Percentiles rank a stretch among this genome's conserved stretches.
Evolutionary conservation across 2,797 vertebrate genomes (phyloP).

Genomic region (Periophthalmus magnuspinnatus): DNA sequence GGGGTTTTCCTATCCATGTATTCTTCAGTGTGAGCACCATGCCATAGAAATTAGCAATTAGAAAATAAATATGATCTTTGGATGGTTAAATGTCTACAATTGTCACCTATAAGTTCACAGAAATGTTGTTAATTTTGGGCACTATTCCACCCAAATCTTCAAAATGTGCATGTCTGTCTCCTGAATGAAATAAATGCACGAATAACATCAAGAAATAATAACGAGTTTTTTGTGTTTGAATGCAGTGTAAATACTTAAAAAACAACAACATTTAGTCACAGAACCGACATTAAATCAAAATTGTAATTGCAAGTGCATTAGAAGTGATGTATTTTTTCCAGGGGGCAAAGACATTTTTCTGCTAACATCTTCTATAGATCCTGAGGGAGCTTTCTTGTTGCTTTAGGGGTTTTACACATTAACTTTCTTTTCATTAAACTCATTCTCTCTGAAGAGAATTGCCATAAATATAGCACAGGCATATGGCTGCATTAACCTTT

Average conservation of each 20-base stretch:
- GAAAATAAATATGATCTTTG: background rate
- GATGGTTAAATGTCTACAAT: no score
- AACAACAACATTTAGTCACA: background rate
- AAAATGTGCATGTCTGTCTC: background rate
- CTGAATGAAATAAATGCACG: background rate
- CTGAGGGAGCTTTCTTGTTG: slow-evolving; percentile 40
- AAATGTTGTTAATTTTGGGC: no score
- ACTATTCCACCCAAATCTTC: no score
- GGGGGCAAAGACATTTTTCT: slow-evolving; percentile 17
- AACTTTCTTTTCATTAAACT: slow-evolving; percentile 46
- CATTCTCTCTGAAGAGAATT: slow-evolving; percentile 31
- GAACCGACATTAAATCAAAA: slow-evolving; percentile 9
- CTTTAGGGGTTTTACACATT: slow-evolving; percentile 39
- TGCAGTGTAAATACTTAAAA: background rate
- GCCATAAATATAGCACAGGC: slow-evolving; percentile 39
- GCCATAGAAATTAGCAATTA: background rate
- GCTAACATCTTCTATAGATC: slow-evolving; percentile 42
- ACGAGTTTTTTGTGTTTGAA: background rate
- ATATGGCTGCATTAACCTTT: slow-evolving; percentile 23
- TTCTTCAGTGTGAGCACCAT: no score
- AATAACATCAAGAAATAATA: background rate
- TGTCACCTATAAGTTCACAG: no score
- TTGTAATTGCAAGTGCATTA: slow-evolving; percentile 42
- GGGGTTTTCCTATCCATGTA: no score
- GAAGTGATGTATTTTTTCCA: slow-evolving; percentile 17